These are phyloP conservation scores for Charina bottae DNA, from an alignment of 2,113 vertebrate species.

Conservation along the genomic window DNA sequence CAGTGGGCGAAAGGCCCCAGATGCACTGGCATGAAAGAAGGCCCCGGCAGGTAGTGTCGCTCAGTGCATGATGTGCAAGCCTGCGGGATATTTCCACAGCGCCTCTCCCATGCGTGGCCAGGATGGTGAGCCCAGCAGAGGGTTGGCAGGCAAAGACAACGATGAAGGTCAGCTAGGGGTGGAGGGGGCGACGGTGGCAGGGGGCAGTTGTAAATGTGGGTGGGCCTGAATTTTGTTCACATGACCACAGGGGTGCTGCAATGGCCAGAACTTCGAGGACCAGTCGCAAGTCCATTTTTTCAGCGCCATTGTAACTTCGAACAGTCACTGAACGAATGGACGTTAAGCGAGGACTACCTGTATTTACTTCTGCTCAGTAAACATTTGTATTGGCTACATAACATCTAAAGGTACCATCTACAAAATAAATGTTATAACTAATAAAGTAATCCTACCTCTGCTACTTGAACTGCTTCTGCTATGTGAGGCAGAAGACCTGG, in stretches of 20 bases:
- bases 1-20: too few species aligned
- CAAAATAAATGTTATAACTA: rapidly evolving
- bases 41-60: too few species aligned
- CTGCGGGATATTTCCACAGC: background rate
- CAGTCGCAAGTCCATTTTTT: background rate
- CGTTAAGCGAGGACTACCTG: background rate
- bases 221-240: background rate
- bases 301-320: background rate
- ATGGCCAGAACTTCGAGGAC: background rate
- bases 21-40: too few species aligned
- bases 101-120: background rate
- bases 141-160: background rate
- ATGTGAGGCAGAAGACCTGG: conserved; percentile 66
- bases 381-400: background rate
- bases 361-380: background rate
- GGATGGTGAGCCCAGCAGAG: background rate
- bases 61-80: too few species aligned
- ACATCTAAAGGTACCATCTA: background rate
- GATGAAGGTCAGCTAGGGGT: background rate
- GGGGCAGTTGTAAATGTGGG: background rate
- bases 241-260: background rate
- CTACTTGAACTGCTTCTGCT: conserved; percentile 76
- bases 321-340: background rate
- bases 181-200: background rate
- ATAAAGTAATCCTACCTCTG: conserved; percentile 72